phyloP scores from a whole-genome alignment of 2,797 vertebrate genomes.

The Brachyalestes nurse region DNA sequence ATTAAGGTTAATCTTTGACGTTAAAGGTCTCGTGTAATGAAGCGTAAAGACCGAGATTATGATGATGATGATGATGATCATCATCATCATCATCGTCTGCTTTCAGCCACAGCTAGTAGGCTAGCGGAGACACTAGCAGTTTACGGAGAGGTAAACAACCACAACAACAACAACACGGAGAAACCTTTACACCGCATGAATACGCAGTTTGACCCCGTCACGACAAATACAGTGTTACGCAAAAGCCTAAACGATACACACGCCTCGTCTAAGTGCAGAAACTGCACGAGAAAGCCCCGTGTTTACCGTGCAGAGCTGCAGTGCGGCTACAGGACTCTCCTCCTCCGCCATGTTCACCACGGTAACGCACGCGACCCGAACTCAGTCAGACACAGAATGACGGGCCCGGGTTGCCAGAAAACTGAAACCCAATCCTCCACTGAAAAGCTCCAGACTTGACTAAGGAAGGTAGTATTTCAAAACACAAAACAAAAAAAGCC shows the following conservation, averaged over 20 bases:
- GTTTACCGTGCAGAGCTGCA: constrained; percentile 70
- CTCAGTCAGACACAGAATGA: constrained; percentile 17
- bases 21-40: too few species aligned
- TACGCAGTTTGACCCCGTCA: constrained; percentile 13
- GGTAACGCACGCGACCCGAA: constrained; percentile 37
- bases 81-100: too few species aligned
- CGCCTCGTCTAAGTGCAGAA: background rate
- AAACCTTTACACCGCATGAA: background rate
- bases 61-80: too few species aligned
- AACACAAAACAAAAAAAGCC: too few species aligned
- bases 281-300: constrained; percentile 37
- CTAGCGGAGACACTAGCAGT: background rate
- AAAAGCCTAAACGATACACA: background rate
- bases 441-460: too few species aligned
- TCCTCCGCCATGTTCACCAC: constrained; percentile 81
- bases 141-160: background rate
- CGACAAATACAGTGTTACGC: background rate
- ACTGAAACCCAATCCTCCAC: background rate
- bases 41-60: too few species aligned
- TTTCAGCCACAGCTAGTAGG: background rate
- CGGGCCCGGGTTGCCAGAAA: background rate
- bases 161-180: background rate
- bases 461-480: too few species aligned
- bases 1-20: too few species aligned
- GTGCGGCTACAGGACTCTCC: constrained; percentile 66